phyloP scores from a whole-genome alignment of 1,140 invertebrate species.

The Brachionus rubens region DNA sequence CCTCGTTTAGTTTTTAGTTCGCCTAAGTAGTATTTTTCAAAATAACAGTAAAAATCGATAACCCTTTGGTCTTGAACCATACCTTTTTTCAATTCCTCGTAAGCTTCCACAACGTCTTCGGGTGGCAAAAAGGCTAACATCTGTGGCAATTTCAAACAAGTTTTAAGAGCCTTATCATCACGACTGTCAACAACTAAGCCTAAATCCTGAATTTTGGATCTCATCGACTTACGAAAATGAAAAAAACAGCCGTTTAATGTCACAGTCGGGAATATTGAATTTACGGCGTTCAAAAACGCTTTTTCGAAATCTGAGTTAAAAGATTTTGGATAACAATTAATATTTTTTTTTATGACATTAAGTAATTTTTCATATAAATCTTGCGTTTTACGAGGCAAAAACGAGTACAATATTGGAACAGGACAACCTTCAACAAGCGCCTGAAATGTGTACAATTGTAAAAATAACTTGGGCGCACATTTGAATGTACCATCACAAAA shows the following conservation, averaged over 20 bases:
- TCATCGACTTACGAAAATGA: neutral
- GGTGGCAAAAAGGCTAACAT: too few relatives aligned
- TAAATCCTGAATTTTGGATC: neutral
- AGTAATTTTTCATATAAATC: constrained; percentile 14
- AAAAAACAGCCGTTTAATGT: neutral
- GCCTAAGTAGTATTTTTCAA: too few relatives aligned
- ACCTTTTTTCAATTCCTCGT: too few relatives aligned
- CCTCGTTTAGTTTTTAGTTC: too few relatives aligned
- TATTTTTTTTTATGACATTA: neutral
- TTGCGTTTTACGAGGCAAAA: neutral
- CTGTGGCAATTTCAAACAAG: too few relatives aligned
- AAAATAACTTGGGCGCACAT: constrained; percentile 1
- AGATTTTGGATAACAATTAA: neutral
- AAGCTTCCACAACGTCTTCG: too few relatives aligned
- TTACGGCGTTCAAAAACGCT: neutral
- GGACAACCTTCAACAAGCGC: neutral
- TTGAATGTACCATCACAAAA: constrained; percentile 35
- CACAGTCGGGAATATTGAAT: neutral
- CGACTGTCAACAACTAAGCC: too few relatives aligned
- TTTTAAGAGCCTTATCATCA: too few relatives aligned
- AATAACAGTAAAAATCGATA: too few relatives aligned
- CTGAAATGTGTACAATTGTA: constrained; percentile 30
- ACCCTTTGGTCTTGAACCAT: too few relatives aligned
- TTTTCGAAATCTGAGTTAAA: neutral
- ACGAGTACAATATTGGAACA: neutral